phyloP scores from a whole-genome alignment of 2,113 vertebrate species.

The Delphinus delphis region DNA sequence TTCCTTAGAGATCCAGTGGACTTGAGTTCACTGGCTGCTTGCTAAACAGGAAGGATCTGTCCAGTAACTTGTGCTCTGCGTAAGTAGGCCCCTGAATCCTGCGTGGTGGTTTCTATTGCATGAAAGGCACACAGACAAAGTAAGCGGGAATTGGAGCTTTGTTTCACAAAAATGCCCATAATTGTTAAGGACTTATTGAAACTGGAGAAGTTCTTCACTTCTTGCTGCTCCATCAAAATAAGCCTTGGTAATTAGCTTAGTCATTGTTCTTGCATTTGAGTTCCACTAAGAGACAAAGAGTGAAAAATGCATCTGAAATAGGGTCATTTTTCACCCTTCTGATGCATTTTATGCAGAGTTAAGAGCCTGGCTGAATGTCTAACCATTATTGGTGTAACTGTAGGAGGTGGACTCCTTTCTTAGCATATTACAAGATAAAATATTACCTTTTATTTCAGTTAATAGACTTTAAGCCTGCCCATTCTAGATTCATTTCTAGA shows the following conservation, averaged over 20 bases:
- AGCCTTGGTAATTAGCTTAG: slow-evolving; percentile 70
- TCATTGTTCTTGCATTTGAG: slow-evolving; percentile 72
- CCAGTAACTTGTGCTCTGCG: slow-evolving; percentile 19
- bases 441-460: slow-evolving; percentile 62
- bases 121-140: background rate
- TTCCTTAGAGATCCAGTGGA: slow-evolving; percentile 59
- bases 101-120: background rate
- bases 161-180: background rate
- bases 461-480: slow-evolving; percentile 30
- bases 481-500: slow-evolving; percentile 49
- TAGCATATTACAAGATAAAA: slow-evolving; percentile 44
- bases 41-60: slow-evolving; percentile 28
- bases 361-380: slow-evolving; percentile 62
- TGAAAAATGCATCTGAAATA: slow-evolving; percentile 67
- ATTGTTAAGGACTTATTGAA: slow-evolving; percentile 10
- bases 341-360: slow-evolving; percentile 51
- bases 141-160: background rate
- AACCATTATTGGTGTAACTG: slow-evolving; percentile 38
- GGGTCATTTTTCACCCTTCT: slow-evolving; percentile 66
- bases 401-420: slow-evolving; percentile 25
- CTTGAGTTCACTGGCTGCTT: background rate
- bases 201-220: slow-evolving; percentile 48
- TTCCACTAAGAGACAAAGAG: slow-evolving; percentile 60
- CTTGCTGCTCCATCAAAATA: slow-evolving; percentile 49
- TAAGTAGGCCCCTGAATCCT: background rate